phyloP scores from a whole-genome alignment of 2,888 invertebrate species.

The Taenaris catops region DNA sequence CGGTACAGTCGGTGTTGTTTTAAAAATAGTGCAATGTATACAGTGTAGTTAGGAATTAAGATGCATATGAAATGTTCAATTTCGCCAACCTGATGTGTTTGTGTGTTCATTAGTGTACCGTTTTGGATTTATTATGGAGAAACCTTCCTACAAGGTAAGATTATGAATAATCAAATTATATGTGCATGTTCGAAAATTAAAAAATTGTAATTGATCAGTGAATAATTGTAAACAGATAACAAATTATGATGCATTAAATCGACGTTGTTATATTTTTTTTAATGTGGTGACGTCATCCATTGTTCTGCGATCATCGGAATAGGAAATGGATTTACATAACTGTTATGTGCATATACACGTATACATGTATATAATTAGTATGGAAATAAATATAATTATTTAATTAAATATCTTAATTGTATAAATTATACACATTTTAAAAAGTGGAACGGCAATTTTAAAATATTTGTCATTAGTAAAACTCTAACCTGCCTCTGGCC shows the following conservation, averaged over 20 bases:
- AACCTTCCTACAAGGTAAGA: slow-evolving; percentile 65
- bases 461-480: slow-evolving; percentile 20
- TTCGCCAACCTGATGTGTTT: slow-evolving; percentile 31
- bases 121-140: slow-evolving; percentile 63
- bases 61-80: slow-evolving; percentile 20
- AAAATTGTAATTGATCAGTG: background rate
- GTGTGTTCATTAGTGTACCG: slow-evolving; percentile 30
- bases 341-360: too few relatives aligned
- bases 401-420: too few relatives aligned
- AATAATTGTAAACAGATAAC: background rate
- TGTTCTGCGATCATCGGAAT: slow-evolving; percentile 33
- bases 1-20: background rate
- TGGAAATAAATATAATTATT: too few relatives aligned
- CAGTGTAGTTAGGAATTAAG: slow-evolving; percentile 5
- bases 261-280: slow-evolving; percentile 14
- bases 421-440: slow-evolving; percentile 9
- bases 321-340: slow-evolving; percentile 15
- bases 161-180: too few relatives aligned
- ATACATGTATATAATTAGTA: too few relatives aligned
- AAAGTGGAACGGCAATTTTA: slow-evolving; percentile 13
- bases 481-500: slow-evolving; percentile 31
- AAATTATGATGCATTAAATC: slow-evolving; percentile 1
- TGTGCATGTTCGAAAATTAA: too few relatives aligned
- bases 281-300: slow-evolving; percentile 51
- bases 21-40: slow-evolving; percentile 10